These are phyloP conservation scores for Rutilus rutilus DNA, from an alignment of 2,113 vertebrate species.

Conservation along the genomic window DNA sequence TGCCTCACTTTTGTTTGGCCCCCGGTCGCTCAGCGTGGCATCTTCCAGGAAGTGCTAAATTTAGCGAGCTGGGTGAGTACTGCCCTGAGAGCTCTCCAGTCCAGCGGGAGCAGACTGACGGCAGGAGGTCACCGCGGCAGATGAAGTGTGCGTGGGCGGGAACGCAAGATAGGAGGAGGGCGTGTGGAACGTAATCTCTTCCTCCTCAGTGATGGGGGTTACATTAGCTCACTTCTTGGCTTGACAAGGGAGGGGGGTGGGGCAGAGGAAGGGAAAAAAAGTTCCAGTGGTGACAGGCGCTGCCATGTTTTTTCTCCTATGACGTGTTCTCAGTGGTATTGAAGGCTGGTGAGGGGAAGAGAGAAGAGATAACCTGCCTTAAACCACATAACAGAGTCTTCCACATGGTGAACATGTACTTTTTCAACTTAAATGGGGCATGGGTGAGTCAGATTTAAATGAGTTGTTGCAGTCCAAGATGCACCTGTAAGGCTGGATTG, in stretches of 20 bases:
- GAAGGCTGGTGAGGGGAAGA: slow-evolving; percentile 44
- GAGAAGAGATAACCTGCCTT: slow-evolving; percentile 61
- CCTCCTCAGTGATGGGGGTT: slow-evolving; percentile 24
- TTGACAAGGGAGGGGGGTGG: neutral
- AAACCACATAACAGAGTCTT: slow-evolving; percentile 65
- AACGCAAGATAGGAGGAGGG: neutral
- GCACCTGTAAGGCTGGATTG: slow-evolving; percentile 46
- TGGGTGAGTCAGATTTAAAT: slow-evolving; percentile 60
- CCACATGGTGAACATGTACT: slow-evolving; percentile 32
- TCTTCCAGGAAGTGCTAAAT: slow-evolving; percentile 47
- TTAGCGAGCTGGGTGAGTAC: slow-evolving; percentile 26
- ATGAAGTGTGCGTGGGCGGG: slow-evolving; percentile 54
- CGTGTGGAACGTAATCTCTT: slow-evolving; percentile 43
- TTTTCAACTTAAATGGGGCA: slow-evolving; percentile 51
- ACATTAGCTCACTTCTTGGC: slow-evolving; percentile 41
- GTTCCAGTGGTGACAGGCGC: slow-evolving; percentile 29
- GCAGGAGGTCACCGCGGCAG: slow-evolving; percentile 60
- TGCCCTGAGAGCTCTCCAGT: slow-evolving; percentile 46
- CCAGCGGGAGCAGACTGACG: slow-evolving; percentile 44
- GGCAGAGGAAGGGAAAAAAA: neutral
- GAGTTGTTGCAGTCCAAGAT: slow-evolving; percentile 55
- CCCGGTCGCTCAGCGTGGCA: neutral
- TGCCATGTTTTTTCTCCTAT: slow-evolving; percentile 25
- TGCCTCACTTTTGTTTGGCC: neutral
- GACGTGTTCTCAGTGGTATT: slow-evolving; percentile 24